Evolutionary conservation across 2,113 vertebrate species (phyloP).

Genomic region (Mustela nigripes): DNA sequence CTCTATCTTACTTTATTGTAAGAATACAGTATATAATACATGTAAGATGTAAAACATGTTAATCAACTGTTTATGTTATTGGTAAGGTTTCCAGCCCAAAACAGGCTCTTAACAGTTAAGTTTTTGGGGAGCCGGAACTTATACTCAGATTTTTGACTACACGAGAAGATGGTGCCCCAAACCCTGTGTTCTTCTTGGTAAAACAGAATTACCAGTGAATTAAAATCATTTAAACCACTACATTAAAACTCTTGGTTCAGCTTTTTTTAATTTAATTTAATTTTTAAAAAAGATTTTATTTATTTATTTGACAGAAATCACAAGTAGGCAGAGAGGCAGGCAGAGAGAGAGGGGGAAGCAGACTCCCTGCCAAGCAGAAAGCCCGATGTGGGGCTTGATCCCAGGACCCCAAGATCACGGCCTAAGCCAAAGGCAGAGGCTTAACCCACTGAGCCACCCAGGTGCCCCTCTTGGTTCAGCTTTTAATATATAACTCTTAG

Average conservation of each 20-base stretch:
- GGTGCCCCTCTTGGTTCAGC: neutral
- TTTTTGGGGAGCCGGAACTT: neutral
- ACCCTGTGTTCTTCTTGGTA: neutral
- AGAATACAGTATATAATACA: neutral
- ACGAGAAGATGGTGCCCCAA: neutral
- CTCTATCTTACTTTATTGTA: neutral
- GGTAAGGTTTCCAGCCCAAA: neutral
- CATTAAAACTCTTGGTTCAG: slow-evolving; percentile 35
- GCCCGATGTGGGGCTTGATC: no score
- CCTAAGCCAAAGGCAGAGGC: no score
- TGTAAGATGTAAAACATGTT: neutral
- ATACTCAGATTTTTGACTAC: neutral
- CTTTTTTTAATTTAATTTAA: neutral
- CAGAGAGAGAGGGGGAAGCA: no score
- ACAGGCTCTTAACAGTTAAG: neutral
- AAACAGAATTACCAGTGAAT: slow-evolving; percentile 61
- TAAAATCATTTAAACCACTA: slow-evolving; percentile 63
- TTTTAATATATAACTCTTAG: slow-evolving; percentile 42
- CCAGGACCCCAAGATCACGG: no score
- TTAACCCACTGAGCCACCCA: no score
- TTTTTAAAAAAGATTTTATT: no score
- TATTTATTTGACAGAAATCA: no score
- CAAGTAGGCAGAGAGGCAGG: no score
- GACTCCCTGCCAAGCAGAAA: no score
- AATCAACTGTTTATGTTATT: neutral